These are phyloP conservation scores for Drosophila nasuta DNA, from an alignment of 1,140 invertebrate species.

Conservation along the genomic window DNA sequence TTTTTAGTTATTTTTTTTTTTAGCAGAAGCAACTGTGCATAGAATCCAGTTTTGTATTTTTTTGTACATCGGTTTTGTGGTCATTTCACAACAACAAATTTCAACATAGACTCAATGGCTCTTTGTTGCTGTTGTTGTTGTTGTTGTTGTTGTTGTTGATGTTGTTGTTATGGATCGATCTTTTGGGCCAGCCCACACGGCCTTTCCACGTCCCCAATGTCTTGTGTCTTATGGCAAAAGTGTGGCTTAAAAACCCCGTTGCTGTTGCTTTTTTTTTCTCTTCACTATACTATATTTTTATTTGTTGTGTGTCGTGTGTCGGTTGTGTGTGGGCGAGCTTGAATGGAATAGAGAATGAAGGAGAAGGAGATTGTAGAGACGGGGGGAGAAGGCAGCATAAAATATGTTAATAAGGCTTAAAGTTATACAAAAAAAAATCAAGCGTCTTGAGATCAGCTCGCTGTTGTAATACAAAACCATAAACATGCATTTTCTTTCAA, in stretches of 20 bases:
- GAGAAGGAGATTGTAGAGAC: background rate
- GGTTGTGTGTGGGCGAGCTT: constrained; percentile 37
- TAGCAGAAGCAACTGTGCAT: background rate
- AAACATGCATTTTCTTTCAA: constrained; percentile 45
- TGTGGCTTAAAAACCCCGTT: constrained; percentile 35
- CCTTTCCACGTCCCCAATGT: constrained; percentile 36
- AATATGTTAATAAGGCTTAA: constrained; percentile 83
- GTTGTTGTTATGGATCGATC: constrained; percentile 42
- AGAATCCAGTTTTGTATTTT: constrained; percentile 16
- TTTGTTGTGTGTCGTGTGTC: constrained; percentile 15
- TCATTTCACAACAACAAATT: constrained; percentile 36
- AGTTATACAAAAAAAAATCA: constrained; percentile 64
- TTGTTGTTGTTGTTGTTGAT: constrained; percentile 4
- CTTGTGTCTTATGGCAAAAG: constrained; percentile 32
- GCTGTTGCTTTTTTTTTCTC: constrained; percentile 9
- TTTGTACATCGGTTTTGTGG: constrained; percentile 6
- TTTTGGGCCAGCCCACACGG: constrained; percentile 43
- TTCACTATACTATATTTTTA: background rate
- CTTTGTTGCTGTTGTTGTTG: constrained; percentile 8
- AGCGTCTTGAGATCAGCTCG: background rate
- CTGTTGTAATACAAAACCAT: constrained; percentile 54
- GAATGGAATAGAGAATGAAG: constrained; percentile 5
- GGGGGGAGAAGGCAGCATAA: constrained; percentile 56
- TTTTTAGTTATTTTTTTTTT: background rate
- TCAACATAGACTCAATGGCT: constrained; percentile 30